Evolutionary conservation across 2,888 invertebrate species (phyloP).

Genomic region (Dichetophora obliterata): DNA sequence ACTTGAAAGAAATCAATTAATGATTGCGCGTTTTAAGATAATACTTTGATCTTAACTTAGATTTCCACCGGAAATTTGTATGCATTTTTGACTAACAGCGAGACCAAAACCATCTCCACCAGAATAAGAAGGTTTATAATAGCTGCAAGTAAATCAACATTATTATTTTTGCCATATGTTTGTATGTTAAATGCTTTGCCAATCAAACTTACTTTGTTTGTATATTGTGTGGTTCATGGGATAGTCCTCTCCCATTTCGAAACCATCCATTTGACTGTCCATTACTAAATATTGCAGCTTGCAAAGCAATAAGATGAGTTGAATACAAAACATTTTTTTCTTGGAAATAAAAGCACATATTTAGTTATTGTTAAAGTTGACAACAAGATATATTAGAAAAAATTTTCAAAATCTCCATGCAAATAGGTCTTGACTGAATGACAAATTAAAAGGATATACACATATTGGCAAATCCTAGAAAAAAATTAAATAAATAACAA

Average conservation of each 20-base stretch:
- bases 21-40: background rate
- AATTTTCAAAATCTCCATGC: background rate
- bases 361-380: conserved; percentile 6
- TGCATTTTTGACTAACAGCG: conserved; percentile 64
- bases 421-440: too few relatives aligned
- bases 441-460: too few relatives aligned
- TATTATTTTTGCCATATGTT: background rate
- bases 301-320: conserved; percentile 64
- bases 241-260: conserved; percentile 61
- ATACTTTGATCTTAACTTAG: conserved; percentile 18
- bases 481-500: too few relatives aligned
- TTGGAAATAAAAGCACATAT: conserved; percentile 37
- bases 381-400: background rate
- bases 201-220: conserved; percentile 61
- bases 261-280: conserved; percentile 57
- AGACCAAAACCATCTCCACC: conserved; percentile 66
- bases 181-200: background rate
- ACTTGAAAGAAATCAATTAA: too few relatives aligned
- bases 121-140: conserved; percentile 65
- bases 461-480: too few relatives aligned
- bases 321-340: conserved; percentile 66
- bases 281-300: conserved; percentile 65
- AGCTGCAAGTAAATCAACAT: conserved; percentile 51
- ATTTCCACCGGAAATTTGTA: conserved; percentile 58
- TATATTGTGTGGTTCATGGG: conserved; percentile 66